Conservation (phyloP, 2,797 vertebrate species). For the Centropyge bicolor region DNA sequence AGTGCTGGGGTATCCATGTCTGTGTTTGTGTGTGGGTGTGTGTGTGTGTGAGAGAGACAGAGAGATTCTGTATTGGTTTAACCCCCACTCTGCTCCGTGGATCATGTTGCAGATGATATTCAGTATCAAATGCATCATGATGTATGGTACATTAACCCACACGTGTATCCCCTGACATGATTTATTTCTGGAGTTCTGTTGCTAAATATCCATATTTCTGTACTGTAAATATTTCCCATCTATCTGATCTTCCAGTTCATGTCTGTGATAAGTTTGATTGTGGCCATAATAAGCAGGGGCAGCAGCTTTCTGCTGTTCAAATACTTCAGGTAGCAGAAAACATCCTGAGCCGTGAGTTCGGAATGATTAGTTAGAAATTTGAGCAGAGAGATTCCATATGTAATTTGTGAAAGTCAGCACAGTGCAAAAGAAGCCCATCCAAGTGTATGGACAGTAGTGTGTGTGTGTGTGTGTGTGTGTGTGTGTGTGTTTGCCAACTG, state of each 20-base stretch:
- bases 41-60: conserved; percentile 19
- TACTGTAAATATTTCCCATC: conserved; percentile 16
- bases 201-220: conserved; percentile 9
- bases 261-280: conserved; percentile 21
- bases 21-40: conserved; percentile 15
- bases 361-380: conserved; percentile 25
- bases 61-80: conserved; percentile 50
- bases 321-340: conserved; percentile 23
- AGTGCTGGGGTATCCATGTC: conserved; percentile 66
- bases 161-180: not conserved
- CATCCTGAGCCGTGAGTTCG: conserved; percentile 1
- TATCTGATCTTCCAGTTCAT: conserved; percentile 26
- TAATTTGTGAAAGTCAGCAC: conserved; percentile 51
- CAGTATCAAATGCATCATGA: conserved; percentile 51
- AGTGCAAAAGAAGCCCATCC: conserved; percentile 3
- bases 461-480: conserved; percentile 21
- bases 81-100: conserved; percentile 55
- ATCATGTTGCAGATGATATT: conserved; percentile 70
- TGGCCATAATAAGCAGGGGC: conserved; percentile 26
- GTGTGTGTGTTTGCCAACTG: conserved; percentile 56
- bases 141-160: conserved; percentile 5
- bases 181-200: conserved; percentile 20
- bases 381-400: conserved; percentile 30
- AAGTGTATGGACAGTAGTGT: conserved; percentile 19
- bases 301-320: conserved; percentile 52